Conservation (phyloP, 2,888 invertebrate species). For the Lasioglossum zephyrum region DNA sequence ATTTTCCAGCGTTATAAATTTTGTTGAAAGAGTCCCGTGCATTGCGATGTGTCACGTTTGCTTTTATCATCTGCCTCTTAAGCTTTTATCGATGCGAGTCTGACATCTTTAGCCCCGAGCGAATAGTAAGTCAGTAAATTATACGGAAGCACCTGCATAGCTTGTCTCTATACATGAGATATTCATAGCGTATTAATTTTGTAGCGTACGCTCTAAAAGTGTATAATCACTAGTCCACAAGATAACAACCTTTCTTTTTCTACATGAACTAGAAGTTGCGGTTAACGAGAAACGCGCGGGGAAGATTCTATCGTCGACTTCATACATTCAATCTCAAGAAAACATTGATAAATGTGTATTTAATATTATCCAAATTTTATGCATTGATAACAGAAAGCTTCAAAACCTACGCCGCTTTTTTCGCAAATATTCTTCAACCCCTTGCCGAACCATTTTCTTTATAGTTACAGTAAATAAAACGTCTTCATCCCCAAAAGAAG, state of each 20-base stretch:
- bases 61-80: slow-evolving; percentile 41
- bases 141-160: slow-evolving; percentile 54
- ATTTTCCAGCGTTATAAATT: neutral
- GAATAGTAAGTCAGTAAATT: slow-evolving; percentile 59
- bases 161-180: slow-evolving; percentile 39
- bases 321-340: neutral
- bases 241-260: neutral
- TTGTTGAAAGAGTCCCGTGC: neutral
- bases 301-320: neutral
- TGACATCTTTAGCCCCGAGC: slow-evolving; percentile 42
- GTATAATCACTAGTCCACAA: slow-evolving; percentile 9
- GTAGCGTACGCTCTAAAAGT: slow-evolving; percentile 7
- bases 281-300: neutral
- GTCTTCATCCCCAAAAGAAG: too few relatives aligned
- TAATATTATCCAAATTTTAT: neutral
- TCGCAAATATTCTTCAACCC: neutral
- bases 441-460: too few relatives aligned
- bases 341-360: too few relatives aligned
- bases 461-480: too few relatives aligned
- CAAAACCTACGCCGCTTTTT: neutral
- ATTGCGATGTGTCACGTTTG: slow-evolving; percentile 31
- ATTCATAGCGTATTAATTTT: slow-evolving; percentile 59
- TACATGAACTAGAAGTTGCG: neutral
- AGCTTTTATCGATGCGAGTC: slow-evolving; percentile 16
- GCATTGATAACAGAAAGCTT: neutral